Evolutionary conservation across 2,888 invertebrate species (phyloP).

Genomic region (Drosophila siamana): DNA sequence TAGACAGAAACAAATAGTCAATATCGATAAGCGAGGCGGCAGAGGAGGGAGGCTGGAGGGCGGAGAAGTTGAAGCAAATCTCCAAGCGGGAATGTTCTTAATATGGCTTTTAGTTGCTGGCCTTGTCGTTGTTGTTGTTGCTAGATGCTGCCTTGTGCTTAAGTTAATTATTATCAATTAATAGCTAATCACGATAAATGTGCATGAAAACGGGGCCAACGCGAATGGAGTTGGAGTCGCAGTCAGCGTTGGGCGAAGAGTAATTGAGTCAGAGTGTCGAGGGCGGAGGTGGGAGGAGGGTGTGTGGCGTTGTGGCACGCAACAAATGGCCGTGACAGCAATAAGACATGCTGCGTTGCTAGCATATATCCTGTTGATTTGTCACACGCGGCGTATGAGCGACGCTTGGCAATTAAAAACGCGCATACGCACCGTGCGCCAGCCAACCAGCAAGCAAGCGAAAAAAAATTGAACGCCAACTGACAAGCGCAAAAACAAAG

Average conservation of each 20-base stretch:
- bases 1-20: slow-evolving; percentile 39
- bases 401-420: slow-evolving; percentile 63
- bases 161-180: slow-evolving; percentile 81
- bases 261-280: slow-evolving; percentile 20
- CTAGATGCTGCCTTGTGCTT: slow-evolving; percentile 63
- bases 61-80: slow-evolving; percentile 14
- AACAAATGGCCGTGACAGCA: slow-evolving; percentile 59
- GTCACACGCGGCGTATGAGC: slow-evolving; percentile 68
- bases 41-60: background rate
- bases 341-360: slow-evolving; percentile 34
- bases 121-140: slow-evolving; percentile 14
- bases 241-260: background rate
- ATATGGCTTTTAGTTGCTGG: slow-evolving; percentile 51
- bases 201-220: slow-evolving; percentile 70
- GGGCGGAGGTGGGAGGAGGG: background rate
- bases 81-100: slow-evolving; percentile 45
- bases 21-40: slow-evolving; percentile 62
- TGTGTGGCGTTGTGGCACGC: slow-evolving; percentile 31
- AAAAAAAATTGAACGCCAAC: slow-evolving; percentile 16
- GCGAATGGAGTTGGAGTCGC: background rate
- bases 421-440: slow-evolving; percentile 61
- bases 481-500: background rate
- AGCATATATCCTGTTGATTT: slow-evolving; percentile 69
- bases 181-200: slow-evolving; percentile 80
- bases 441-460: background rate